Evolutionary conservation across 2,797 vertebrate genomes (phyloP), one percentile per base, ranked within the genome.

Genomic region (Cyprinella venusta): DNA sequence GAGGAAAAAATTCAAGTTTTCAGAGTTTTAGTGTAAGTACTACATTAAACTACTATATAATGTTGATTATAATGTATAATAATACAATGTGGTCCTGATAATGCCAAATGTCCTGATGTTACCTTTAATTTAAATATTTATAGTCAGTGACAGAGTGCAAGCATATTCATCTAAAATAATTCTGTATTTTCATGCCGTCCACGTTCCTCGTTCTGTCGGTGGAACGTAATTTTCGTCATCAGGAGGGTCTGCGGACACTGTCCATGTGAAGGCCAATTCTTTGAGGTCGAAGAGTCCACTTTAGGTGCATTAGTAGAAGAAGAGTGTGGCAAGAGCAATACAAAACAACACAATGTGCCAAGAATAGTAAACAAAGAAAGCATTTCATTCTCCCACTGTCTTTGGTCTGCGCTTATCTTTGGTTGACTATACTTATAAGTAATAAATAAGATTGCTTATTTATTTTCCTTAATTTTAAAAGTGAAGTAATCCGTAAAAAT

Each of bases 201-300:
- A n/a, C 2, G 3, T 56, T 19, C 10, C 42, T 42, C 42, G 10
- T 10, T 45, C 3, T 45, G 3, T 45, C 42, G 12, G 42, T 45
- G 10, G 42, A 16, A 50, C 6, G 1, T 48, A 7, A 50, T 50
- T 7, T 50, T 18, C 18, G 18, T 21, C 52, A 45, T 45, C 42
- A 13, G 10, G 42, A 12, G 10, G 40, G 9, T 42, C 40, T 59
- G 9, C 9, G 21, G 21, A 12, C 54, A 56, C 8, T 10, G 54
- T 24, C 21, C 8, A 1, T 0, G 3, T n/a, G 1, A 8, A 10
- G 8, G 1, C 9, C 1, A n/a, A 1, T n/a, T 24, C 12, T 59
- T 24, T 24, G 54, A 56, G 54, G n/a, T 8, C 0, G 21, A 56
- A n/a, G 54, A n/a, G 8, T 56, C 21, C 9, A 5, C 9, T 4